A percentile compares a stretch with the other conserved stretches of the same genome.
These are phyloP conservation scores for Erythrolamprus reginae DNA, from an alignment of 2,113 vertebrate species.

Conservation along the genomic window DNA sequence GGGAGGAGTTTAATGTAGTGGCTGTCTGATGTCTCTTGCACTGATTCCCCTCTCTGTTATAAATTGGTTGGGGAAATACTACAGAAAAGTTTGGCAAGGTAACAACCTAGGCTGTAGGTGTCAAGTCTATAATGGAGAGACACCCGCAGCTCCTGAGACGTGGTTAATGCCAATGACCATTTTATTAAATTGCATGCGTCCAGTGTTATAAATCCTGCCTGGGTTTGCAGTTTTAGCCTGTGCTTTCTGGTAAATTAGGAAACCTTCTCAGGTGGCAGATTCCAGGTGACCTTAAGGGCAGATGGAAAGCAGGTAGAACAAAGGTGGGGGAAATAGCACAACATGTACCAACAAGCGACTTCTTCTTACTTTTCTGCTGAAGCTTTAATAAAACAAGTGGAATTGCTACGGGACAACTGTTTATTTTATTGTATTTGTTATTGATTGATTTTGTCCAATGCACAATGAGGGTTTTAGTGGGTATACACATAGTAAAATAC, in stretches of 20 bases:
- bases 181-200: background rate
- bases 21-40: background rate
- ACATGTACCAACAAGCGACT: background rate
- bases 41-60: background rate
- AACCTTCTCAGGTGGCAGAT: background rate
- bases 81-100: background rate
- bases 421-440: too few species aligned
- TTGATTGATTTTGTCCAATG: too few species aligned
- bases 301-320: background rate
- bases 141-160: background rate
- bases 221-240: background rate
- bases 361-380: background rate
- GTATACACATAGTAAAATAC: too few species aligned
- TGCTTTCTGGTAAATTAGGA: background rate
- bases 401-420: background rate
- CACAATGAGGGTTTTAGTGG: too few species aligned
- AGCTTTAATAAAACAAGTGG: background rate
- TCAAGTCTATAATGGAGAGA: background rate
- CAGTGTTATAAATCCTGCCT: background rate
- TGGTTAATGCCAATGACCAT: background rate
- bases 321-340: background rate
- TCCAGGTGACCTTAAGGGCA: background rate
- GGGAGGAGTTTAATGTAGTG: background rate
- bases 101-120: background rate
- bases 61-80: background rate